Conservation (phyloP, 2,797 vertebrate genomes). For the Fundulus diaphanus region DNA sequence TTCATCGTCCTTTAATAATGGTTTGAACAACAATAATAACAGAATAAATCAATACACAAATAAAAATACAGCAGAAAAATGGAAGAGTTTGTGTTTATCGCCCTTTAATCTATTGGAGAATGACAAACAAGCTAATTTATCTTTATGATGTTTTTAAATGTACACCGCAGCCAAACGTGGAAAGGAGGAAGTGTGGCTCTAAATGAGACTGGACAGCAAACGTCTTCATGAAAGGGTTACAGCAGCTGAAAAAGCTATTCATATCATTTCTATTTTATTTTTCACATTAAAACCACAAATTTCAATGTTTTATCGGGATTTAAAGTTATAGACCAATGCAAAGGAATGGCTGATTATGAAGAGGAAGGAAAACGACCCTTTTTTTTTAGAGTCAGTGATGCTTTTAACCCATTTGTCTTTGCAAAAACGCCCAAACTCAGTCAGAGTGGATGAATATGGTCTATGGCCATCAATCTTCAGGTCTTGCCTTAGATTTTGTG, state of each 20-base stretch:
- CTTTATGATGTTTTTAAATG: too few species aligned
- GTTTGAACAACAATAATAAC: background rate
- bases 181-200: background rate
- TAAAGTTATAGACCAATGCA: background rate
- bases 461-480: background rate
- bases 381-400: background rate
- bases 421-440: background rate
- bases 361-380: background rate
- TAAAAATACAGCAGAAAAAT: too few species aligned
- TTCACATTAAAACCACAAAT: background rate
- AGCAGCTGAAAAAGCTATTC: background rate
- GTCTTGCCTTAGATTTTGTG: background rate
- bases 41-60: too few species aligned
- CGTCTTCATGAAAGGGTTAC: background rate
- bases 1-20: background rate
- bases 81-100: too few species aligned
- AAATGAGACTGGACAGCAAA: background rate
- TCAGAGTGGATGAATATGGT: background rate
- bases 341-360: background rate
- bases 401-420: background rate
- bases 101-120: too few species aligned
- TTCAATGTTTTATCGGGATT: background rate
- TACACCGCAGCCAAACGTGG: background rate
- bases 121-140: too few species aligned
- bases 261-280: background rate